Conservation (phyloP, 2,113 vertebrate species). For the Campylorhamphus procurvoides region DNA sequence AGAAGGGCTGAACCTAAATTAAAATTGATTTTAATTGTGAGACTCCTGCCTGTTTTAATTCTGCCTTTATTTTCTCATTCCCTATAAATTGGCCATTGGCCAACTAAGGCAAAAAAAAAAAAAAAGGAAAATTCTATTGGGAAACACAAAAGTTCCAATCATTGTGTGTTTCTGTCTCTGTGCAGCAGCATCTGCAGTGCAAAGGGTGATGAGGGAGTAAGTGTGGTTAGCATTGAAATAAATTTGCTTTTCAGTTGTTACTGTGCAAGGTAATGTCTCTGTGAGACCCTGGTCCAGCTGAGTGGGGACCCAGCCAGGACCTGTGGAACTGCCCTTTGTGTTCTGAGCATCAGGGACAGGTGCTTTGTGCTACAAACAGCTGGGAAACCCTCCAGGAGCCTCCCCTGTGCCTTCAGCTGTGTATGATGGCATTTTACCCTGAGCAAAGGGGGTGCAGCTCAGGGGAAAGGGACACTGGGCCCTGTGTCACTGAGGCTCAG, state of each 20-base stretch:
- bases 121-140: no score
- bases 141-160: neutral
- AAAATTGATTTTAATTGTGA: neutral
- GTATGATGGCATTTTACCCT: neutral
- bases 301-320: neutral
- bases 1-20: neutral
- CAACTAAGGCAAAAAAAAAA: no score
- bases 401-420: neutral
- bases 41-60: neutral
- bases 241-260: neutral
- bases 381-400: neutral
- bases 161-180: neutral
- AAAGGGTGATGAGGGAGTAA: neutral
- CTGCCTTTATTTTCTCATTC: neutral
- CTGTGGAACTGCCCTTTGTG: neutral
- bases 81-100: neutral
- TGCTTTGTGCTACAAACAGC: neutral
- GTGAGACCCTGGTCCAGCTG: neutral
- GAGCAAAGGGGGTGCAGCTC: neutral
- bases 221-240: neutral
- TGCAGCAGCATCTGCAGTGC: neutral
- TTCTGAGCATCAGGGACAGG: neutral
- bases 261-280: neutral
- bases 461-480: neutral
- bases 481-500: neutral